These are phyloP conservation scores for Sander lucioperca DNA, from an alignment of 2,113 vertebrate genomes.

Conservation along the genomic window DNA sequence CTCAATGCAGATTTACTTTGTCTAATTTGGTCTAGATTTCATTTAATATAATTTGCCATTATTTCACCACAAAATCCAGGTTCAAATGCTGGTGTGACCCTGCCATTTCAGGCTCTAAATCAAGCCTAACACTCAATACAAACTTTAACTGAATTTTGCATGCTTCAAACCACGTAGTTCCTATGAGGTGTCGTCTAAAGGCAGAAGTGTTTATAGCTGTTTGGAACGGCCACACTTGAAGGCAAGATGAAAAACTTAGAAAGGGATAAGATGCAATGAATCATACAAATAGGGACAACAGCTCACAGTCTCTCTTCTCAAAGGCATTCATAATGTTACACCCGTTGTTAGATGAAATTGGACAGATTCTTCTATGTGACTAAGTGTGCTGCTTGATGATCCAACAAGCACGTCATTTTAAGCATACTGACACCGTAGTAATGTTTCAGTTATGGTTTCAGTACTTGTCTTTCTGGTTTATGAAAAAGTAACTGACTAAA, in stretches of 20 bases:
- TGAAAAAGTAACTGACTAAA: background rate
- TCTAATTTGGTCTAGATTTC: background rate
- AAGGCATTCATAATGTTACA: background rate
- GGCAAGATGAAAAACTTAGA: background rate
- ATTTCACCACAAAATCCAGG: background rate
- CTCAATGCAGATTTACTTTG: background rate
- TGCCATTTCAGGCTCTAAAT: constrained; percentile 10
- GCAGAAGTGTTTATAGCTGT: too few relatives aligned
- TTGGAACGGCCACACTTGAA: too few relatives aligned
- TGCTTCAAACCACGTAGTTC: background rate
- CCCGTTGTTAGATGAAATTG: background rate
- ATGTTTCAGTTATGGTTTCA: constrained; percentile 1
- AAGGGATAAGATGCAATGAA: background rate
- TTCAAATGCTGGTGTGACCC: constrained; percentile 14
- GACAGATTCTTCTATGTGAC: background rate
- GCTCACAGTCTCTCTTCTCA: background rate
- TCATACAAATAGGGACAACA: background rate
- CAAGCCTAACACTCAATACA: background rate
- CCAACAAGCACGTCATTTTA: background rate
- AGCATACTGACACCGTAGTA: background rate
- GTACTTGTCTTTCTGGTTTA: background rate
- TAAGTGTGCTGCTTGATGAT: background rate
- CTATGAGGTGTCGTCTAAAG: background rate
- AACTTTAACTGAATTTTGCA: background rate
- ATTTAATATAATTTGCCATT: background rate